Evolutionary conservation across 2,797 vertebrate species (phyloP).

Genomic region (Salarias fasciatus): DNA sequence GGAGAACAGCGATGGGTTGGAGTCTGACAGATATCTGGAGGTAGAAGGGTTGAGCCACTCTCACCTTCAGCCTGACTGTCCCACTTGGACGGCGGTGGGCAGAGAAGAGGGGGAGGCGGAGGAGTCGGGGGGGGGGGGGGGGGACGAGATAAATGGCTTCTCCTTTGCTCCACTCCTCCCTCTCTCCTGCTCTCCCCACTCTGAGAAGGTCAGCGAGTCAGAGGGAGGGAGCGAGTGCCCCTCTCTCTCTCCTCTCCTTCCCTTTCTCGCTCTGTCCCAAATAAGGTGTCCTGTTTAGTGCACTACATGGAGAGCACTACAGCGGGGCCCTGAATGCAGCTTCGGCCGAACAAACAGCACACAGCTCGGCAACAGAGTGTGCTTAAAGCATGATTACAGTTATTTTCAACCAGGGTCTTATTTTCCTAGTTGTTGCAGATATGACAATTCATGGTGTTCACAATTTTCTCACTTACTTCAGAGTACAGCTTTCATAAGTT

Average conservation of each 20-base stretch:
- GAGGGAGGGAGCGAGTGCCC: slow-evolving; percentile 33
- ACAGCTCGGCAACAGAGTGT: slow-evolving; percentile 1
- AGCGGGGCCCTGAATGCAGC: slow-evolving; percentile 27
- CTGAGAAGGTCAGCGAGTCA: slow-evolving; percentile 71
- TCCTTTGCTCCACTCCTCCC: slow-evolving; percentile 46
- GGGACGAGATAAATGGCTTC: slow-evolving; percentile 71
- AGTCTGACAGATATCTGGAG: slow-evolving; percentile 12
- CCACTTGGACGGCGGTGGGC: slow-evolving; percentile 52
- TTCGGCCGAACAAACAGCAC: slow-evolving; percentile 18
- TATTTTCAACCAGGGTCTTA: slow-evolving; percentile 22
- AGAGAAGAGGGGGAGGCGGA: background rate
- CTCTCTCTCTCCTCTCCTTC: slow-evolving; percentile 8
- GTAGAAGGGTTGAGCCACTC: slow-evolving; percentile 44
- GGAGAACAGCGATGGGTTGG: slow-evolving; percentile 11
- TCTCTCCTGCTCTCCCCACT: slow-evolving; percentile 48
- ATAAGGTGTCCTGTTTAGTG: slow-evolving; percentile 67
- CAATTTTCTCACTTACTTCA: slow-evolving; percentile 25
- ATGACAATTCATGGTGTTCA: slow-evolving; percentile 6
- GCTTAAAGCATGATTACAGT: slow-evolving; percentile 40
- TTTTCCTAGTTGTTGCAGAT: slow-evolving; percentile 20
- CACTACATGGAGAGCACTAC: slow-evolving; percentile 35
- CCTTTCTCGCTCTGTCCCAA: slow-evolving; percentile 56
- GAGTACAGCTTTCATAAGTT: slow-evolving; percentile 25
- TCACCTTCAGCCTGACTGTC: slow-evolving; percentile 71
- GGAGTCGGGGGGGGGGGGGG: background rate